Evolutionary conservation across 2,113 vertebrate genomes (phyloP).

Genomic region (Sylvicapra grimmia): DNA sequence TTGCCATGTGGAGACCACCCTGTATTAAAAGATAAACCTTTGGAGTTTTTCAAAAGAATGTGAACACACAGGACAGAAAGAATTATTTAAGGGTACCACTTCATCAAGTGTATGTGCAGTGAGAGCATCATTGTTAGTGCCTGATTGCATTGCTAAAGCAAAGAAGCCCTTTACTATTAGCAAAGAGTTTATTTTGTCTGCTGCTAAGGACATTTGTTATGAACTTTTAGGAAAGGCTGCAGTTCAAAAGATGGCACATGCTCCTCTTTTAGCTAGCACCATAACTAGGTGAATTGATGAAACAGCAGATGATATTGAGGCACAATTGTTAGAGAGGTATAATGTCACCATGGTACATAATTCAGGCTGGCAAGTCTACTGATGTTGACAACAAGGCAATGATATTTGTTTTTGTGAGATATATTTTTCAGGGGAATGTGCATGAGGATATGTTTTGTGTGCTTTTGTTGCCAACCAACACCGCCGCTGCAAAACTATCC

Average conservation of each 20-base stretch:
- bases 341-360: background rate
- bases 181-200: background rate
- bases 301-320: background rate
- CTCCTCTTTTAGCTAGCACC: background rate
- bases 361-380: background rate
- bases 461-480: background rate
- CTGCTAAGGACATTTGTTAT: background rate
- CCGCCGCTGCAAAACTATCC: background rate
- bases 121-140: background rate
- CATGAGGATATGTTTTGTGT: background rate
- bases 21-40: background rate
- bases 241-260: background rate
- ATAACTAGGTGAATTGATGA: background rate
- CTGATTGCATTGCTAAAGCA: background rate
- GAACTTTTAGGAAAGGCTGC: background rate
- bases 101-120: background rate
- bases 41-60: background rate
- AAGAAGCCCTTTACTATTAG: background rate
- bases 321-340: background rate
- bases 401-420: background rate
- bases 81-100: background rate
- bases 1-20: background rate
- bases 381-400: background rate
- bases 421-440: background rate
- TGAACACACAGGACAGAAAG: background rate